phyloP scores from a whole-genome alignment of 1,140 invertebrate species.

The Drosophila saltans region DNA sequence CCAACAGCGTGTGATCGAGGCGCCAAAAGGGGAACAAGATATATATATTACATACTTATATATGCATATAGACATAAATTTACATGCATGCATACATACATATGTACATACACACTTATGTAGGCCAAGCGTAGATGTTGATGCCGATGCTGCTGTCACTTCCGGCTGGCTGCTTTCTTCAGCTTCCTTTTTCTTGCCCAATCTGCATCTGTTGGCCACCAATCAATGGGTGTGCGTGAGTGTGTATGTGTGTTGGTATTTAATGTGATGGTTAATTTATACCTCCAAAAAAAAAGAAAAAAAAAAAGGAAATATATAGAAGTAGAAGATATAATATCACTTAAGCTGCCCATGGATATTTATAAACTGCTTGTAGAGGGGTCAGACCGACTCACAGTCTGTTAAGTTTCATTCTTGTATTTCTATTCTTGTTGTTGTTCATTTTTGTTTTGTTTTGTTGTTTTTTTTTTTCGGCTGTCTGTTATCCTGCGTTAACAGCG shows the following conservation, averaged over 20 bases:
- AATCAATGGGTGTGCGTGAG: slow-evolving; percentile 51
- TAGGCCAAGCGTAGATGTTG: slow-evolving; percentile 15
- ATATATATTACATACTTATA: neutral
- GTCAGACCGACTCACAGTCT: neutral
- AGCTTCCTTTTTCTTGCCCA: slow-evolving; percentile 13
- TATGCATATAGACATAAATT: too few species aligned
- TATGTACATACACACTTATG: neutral
- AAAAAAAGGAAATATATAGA: slow-evolving; percentile 9
- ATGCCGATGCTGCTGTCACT: slow-evolving; percentile 17
- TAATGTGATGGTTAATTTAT: slow-evolving; percentile 63
- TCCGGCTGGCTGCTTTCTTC: slow-evolving; percentile 19
- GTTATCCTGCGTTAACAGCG: slow-evolving; percentile 15
- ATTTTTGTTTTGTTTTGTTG: neutral
- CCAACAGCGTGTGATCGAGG: slow-evolving; percentile 27
- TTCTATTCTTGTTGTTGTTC: neutral
- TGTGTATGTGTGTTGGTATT: slow-evolving; percentile 32
- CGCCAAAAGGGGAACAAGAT: slow-evolving; percentile 21
- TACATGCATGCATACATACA: neutral
- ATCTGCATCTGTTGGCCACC: slow-evolving; percentile 71
- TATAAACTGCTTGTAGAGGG: slow-evolving; percentile 13
- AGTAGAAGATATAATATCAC: slow-evolving; percentile 49
- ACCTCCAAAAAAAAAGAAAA: slow-evolving; percentile 19
- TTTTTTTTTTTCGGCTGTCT: neutral
- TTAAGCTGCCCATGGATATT: slow-evolving; percentile 39
- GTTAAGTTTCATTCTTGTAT: slow-evolving; percentile 5